Conservation (phyloP, 37 sponge, comb jelly and placozoan species). For the Amphimedon queenslandica region DNA sequence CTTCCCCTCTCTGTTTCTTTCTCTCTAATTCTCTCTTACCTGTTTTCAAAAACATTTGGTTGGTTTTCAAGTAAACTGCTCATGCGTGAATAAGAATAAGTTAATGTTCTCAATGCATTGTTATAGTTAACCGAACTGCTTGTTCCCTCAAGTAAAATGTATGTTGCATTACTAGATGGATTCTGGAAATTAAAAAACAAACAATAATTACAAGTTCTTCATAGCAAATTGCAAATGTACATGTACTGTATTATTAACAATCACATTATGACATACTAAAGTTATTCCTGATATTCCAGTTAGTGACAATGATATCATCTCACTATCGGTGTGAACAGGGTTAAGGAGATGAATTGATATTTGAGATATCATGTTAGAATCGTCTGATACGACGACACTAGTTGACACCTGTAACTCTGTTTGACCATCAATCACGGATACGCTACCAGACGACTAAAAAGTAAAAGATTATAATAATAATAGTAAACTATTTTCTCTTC, state of each 20-base stretch:
- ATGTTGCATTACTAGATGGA: not conserved
- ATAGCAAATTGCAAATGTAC: no score
- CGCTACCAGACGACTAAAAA: not conserved
- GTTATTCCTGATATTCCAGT: not conserved
- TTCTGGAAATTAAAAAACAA: not conserved
- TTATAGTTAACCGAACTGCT: constrained; percentile 17
- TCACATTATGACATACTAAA: not conserved
- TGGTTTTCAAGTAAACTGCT: not conserved
- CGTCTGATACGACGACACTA: not conserved
- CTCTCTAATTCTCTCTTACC: not conserved
- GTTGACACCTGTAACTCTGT: not conserved
- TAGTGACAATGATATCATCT: not conserved
- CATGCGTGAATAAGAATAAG: constrained; percentile 17
- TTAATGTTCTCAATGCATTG: constrained; percentile 33
- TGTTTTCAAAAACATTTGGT: not conserved
- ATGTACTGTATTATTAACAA: no score
- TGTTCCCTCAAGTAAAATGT: constrained; percentile 23
- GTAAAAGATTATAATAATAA: no score
- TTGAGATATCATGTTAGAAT: not conserved
- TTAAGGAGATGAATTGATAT: not conserved
- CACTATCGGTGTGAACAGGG: not conserved
- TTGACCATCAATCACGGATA: not conserved
- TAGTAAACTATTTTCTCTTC: no score
- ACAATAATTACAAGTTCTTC: no score
- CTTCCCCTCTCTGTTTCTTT: no score